phyloP scores from a whole-genome alignment of 2,888 invertebrate genomes.

The Tuberolachnus salignus region DNA sequence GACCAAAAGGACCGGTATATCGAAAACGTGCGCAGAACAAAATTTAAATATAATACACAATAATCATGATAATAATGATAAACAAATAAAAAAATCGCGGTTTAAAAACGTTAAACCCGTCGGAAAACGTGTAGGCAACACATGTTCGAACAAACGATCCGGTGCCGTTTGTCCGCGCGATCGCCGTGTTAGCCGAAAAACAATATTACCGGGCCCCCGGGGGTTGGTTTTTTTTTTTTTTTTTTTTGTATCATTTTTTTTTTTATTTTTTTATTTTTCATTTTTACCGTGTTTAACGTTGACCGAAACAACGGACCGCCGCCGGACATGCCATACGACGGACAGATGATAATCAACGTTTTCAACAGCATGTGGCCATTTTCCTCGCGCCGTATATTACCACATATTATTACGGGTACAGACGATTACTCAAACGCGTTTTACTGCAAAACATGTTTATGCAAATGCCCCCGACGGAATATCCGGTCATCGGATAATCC shows the following conservation, averaged over 20 bases:
- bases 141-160: slow-evolving; percentile 48
- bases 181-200: slow-evolving; percentile 12
- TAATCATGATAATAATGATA: slow-evolving; percentile 24
- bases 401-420: too few species aligned
- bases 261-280: too few species aligned
- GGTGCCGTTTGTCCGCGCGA: neutral
- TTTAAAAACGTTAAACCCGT: slow-evolving; percentile 27
- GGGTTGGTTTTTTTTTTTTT: too few species aligned
- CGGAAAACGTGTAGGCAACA: slow-evolving; percentile 50
- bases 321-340: neutral
- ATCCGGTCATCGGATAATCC: neutral
- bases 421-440: slow-evolving; percentile 6
- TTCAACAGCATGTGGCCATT: slow-evolving; percentile 20
- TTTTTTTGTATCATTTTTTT: too few species aligned
- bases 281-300: neutral
- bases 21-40: neutral
- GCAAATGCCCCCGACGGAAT: slow-evolving; percentile 16
- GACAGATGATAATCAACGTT: slow-evolving; percentile 41
- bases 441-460: slow-evolving; percentile 17
- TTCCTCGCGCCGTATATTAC: too few species aligned
- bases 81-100: slow-evolving; percentile 48
- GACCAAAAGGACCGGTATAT: neutral
- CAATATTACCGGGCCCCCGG: neutral
- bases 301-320: slow-evolving; percentile 31
- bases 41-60: neutral